Percentiles rank a stretch among this genome's conserved stretches.
Conservation (phyloP, 2,113 vertebrate genomes). For the Colossoma macropomum region DNA sequence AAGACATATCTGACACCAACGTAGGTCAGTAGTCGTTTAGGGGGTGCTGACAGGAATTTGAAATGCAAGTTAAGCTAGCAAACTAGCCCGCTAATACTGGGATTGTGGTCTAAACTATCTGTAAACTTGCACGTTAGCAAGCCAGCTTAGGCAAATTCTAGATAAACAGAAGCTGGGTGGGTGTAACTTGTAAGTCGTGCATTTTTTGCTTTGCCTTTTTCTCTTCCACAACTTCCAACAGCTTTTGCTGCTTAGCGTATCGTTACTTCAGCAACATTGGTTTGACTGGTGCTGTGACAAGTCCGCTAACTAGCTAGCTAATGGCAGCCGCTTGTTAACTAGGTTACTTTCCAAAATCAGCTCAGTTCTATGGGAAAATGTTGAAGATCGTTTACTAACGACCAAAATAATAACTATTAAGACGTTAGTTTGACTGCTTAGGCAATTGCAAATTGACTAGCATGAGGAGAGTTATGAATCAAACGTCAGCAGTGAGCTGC, state of each 20-base stretch:
- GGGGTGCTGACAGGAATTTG: not conserved
- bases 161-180: not conserved
- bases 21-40: not conserved
- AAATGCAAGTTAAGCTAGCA: not conserved
- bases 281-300: constrained; percentile 44
- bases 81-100: not conserved
- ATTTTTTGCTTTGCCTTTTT: not conserved
- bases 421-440: not conserved
- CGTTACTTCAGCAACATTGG: not conserved
- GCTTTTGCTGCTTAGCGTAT: too few relatives aligned
- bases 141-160: too few relatives aligned
- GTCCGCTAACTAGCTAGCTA: constrained; percentile 39
- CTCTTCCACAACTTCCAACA: not conserved
- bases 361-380: not conserved
- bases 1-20: too few relatives aligned
- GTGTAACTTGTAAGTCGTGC: too few relatives aligned
- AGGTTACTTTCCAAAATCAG: not conserved
- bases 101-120: not conserved
- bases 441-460: not conserved
- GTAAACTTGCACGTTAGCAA: not conserved
- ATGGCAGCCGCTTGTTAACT: not conserved
- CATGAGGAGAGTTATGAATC: not conserved
- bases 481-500: not conserved
- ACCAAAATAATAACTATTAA: too few relatives aligned
- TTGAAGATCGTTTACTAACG: not conserved